phyloP scores from a whole-genome alignment of 2,888 invertebrate species.

The Pristionchus arcanus region DNA sequence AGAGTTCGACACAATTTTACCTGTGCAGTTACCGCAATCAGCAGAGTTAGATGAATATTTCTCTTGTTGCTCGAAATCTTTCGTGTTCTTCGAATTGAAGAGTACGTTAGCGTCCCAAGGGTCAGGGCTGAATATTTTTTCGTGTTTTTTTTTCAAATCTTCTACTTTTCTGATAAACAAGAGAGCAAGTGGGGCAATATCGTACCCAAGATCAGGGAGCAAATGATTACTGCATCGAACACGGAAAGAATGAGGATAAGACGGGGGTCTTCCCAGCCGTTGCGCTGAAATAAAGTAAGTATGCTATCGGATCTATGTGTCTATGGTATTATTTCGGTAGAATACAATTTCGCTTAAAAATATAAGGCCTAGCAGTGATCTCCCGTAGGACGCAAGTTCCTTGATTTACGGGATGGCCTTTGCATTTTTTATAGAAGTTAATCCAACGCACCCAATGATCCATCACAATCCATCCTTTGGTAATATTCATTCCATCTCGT shows the following conservation, averaged over 20 bases:
- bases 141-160: not conserved
- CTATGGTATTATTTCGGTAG: too few relatives aligned
- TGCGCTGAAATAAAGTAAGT: not conserved
- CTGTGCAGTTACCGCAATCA: not conserved
- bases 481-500: not conserved
- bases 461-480: not conserved
- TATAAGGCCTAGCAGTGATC: too few relatives aligned
- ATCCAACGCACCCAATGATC: conserved; percentile 3
- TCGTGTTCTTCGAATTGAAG: not conserved
- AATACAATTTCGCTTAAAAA: too few relatives aligned
- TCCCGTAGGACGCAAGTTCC: too few relatives aligned
- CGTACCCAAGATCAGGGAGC: not conserved
- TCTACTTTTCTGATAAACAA: not conserved
- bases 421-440: too few relatives aligned
- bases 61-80: not conserved
- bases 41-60: not conserved
- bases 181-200: too few relatives aligned
- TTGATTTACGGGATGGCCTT: too few relatives aligned
- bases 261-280: not conserved
- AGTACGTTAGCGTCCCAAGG: not conserved
- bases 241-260: not conserved
- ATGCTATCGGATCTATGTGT: too few relatives aligned
- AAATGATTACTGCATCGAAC: not conserved
- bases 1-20: too few relatives aligned
- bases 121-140: not conserved